Conservation (phyloP, 2,797 vertebrate genomes). For the Anguilla megastoma region DNA sequence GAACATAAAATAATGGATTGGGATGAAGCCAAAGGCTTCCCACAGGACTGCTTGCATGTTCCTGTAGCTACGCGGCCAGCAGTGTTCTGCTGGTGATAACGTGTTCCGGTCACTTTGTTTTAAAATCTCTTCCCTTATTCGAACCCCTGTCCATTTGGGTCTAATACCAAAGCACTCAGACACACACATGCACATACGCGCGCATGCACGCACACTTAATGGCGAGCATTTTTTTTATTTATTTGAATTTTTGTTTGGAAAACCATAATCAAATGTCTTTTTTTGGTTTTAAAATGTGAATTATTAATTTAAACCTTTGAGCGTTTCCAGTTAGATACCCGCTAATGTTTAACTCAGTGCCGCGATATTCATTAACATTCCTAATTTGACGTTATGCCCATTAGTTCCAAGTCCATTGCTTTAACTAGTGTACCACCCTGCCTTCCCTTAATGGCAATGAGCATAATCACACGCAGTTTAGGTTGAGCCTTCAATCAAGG, state of each 20-base stretch:
- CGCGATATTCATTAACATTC: neutral
- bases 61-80: neutral
- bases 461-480: conserved; percentile 1
- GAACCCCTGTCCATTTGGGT: neutral
- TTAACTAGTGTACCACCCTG: conserved; percentile 10
- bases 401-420: conserved; percentile 8
- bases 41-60: neutral
- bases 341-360: conserved; percentile 2
- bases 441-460: neutral
- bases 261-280: neutral
- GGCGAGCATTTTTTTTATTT: neutral
- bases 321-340: neutral
- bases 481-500: neutral
- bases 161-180: neutral
- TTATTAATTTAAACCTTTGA: conserved; percentile 10
- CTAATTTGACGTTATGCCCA: conserved; percentile 8
- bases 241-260: neutral
- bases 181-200: neutral
- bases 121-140: neutral
- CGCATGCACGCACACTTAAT: neutral
- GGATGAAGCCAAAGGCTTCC: neutral
- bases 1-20: neutral
- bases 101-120: neutral
- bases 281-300: conserved; percentile 7
- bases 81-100: neutral